Evolutionary conservation across 64 coral and sea anemone genomes (phyloP), one percentile per base, ranked within the genome.

Genomic region (Porites australiensis): DNA sequence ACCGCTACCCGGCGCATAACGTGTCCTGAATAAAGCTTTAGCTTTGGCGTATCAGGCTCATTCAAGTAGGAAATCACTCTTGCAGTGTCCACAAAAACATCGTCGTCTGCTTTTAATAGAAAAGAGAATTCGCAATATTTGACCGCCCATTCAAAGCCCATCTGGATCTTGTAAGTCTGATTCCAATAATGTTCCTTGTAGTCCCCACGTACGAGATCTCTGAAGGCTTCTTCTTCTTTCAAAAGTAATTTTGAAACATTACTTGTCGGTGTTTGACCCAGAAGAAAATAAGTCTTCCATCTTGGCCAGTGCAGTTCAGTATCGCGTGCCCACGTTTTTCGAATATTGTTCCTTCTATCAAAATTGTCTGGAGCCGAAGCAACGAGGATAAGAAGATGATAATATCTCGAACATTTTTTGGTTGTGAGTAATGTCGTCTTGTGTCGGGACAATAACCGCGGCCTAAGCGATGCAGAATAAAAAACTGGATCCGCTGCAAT

Each of bases 51-150:
- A 8, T 47, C 53, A 67, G 65, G 64, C 19, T 54, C 23, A n/a
- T 20, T 67, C 44, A 93, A 65, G 58, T 75, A 87, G 6, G 46
- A 50, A 13, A 93, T 43, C 51, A 93, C 58, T 1, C 60, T 73
- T 54, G 50, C 60, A 37, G 90, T 75, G 23, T 93, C 86, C 1
- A 93, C 60, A 27, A 77, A 93, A 15, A 27, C 79, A 13, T 93
- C 83, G 13, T 93, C 90, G 15, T 93, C 90, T 22, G 70, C 19
- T 58, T 93, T 93, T 18, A 93, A 72, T 15, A 93, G 70, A 49
- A 73, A 93, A 13, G 61, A 69, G 86, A 93, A 93, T 27, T 77
- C 49, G 60, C 90, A 93, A 13, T 57, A 77, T 44, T 77, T 86
- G 4, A 76, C 53, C 11, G 90, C 90, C 90, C 90, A 93, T 70